Evolutionary conservation across 2,888 invertebrate genomes (phyloP).

Genomic region (Pristionchus maxplancki): DNA sequence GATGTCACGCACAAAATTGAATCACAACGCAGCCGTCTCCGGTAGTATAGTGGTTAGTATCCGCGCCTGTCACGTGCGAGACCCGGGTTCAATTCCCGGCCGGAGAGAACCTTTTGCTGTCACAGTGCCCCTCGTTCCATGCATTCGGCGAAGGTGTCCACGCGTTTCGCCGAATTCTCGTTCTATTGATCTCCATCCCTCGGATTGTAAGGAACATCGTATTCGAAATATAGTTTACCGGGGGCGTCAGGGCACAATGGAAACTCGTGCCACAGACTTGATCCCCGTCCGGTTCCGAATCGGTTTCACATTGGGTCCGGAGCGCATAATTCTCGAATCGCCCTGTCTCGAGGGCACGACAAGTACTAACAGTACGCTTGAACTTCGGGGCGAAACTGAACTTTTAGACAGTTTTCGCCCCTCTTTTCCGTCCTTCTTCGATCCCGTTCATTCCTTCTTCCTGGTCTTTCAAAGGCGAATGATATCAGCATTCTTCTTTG

Average conservation of each 20-base stretch:
- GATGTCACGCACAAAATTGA: neutral
- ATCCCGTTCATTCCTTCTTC: neutral
- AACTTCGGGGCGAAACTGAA: constrained; percentile 6
- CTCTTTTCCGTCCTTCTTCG: neutral
- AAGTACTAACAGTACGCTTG: neutral
- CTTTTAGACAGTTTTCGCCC: neutral
- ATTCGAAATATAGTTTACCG: neutral
- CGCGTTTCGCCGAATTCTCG: neutral
- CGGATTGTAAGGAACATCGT: neutral
- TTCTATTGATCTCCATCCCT: neutral
- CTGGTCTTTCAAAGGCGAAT: neutral
- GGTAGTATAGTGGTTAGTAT: constrained; percentile 59
- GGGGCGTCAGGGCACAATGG: neutral
- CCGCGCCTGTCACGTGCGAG: constrained; percentile 81
- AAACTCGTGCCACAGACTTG: neutral
- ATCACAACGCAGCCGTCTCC: neutral
- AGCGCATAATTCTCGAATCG: neutral
- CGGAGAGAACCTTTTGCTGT: constrained; percentile 77
- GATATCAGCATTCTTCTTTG: constrained; percentile 24
- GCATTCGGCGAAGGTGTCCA: neutral
- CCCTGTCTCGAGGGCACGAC: neutral
- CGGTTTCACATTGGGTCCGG: constrained; percentile 10
- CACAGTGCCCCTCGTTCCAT: neutral
- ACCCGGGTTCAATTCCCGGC: constrained; percentile 82
- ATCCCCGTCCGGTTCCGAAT: neutral